Conservation (phyloP, 1,140 invertebrate genomes). For the Drosophila neocordata region DNA sequence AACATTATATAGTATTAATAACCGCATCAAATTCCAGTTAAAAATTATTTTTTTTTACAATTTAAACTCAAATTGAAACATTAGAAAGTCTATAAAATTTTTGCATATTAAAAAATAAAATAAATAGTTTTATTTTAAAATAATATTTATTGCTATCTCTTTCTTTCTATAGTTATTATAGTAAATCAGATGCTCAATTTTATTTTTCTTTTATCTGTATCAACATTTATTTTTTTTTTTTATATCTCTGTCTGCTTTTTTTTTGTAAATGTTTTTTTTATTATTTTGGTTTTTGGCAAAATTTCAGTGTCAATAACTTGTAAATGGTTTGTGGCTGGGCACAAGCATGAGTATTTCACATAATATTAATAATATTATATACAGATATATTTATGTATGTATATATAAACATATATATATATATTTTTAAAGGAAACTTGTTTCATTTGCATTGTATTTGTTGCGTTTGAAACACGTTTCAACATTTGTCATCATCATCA, state of each 20-base stretch:
- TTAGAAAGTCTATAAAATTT: too few species aligned
- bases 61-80: too few species aligned
- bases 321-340: conserved; percentile 42
- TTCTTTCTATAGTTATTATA: too few species aligned
- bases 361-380: conserved; percentile 46
- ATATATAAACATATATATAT: conserved; percentile 6
- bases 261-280: conserved; percentile 13
- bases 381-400: neutral
- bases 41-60: too few species aligned
- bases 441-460: conserved; percentile 53
- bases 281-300: conserved; percentile 14
- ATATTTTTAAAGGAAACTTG: conserved; percentile 51
- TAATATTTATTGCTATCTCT: too few species aligned
- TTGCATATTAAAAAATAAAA: too few species aligned
- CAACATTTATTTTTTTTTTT: too few species aligned
- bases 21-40: too few species aligned
- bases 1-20: too few species aligned
- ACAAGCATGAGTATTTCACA: conserved; percentile 24
- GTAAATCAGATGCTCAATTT: too few species aligned
- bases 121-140: too few species aligned
- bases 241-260: neutral
- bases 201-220: too few species aligned
- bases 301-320: conserved; percentile 68
- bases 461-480: conserved; percentile 66
- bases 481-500: conserved; percentile 46